phyloP scores from a whole-genome alignment of 2,888 invertebrate species.

The Belgica antarctica region DNA sequence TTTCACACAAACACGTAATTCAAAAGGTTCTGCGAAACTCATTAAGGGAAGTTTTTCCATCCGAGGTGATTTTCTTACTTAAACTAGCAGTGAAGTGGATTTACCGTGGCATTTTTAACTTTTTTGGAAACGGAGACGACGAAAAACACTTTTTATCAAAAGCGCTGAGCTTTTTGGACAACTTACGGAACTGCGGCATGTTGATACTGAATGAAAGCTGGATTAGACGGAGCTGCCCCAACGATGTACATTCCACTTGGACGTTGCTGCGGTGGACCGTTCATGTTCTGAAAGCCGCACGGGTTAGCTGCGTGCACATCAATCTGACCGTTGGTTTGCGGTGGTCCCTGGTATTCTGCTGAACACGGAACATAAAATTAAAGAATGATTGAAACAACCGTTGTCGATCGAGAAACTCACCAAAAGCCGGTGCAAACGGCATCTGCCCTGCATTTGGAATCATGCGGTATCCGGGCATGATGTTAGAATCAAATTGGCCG shows the following conservation, averaged over 20 bases:
- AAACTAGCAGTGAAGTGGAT: slow-evolving; percentile 12
- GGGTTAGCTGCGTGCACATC: slow-evolving; percentile 25
- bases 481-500: slow-evolving; percentile 37
- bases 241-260: slow-evolving; percentile 27
- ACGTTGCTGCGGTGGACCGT: slow-evolving; percentile 16
- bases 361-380: background rate
- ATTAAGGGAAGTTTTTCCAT: background rate
- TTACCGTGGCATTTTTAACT: background rate
- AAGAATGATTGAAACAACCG: slow-evolving; percentile 4
- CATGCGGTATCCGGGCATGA: slow-evolving; percentile 36
- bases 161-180: slow-evolving; percentile 4
- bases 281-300: slow-evolving; percentile 32
- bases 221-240: slow-evolving; percentile 18
- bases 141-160: slow-evolving; percentile 34
- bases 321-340: slow-evolving; percentile 1
- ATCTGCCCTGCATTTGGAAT: slow-evolving; percentile 21
- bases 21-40: background rate
- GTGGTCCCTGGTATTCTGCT: slow-evolving; percentile 38
- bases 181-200: slow-evolving; percentile 41
- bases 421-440: slow-evolving; percentile 31
- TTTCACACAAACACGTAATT: slow-evolving; percentile 1
- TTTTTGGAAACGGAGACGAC: slow-evolving; percentile 34
- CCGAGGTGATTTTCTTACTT: background rate
- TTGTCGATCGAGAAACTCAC: background rate
- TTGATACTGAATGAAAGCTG: slow-evolving; percentile 30